phyloP scores from a whole-genome alignment of 2,888 invertebrate species.

The Rhogogaster chlorosoma region DNA sequence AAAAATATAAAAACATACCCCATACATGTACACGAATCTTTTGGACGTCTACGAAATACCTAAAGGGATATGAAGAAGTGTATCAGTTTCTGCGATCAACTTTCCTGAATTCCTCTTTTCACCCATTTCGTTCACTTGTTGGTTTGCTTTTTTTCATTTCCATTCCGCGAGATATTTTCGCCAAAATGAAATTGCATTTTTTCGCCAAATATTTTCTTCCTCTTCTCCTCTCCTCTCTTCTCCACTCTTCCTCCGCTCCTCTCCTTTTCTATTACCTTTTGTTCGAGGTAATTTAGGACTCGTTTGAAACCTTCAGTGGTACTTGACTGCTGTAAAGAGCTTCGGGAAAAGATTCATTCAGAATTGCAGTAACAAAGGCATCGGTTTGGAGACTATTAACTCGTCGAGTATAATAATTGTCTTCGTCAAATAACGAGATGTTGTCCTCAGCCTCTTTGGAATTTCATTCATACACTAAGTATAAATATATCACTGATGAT shows the following conservation, averaged over 20 bases:
- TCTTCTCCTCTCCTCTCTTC: background rate
- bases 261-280: background rate
- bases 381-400: background rate
- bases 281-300: constrained; percentile 15
- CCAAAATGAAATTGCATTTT: constrained; percentile 6
- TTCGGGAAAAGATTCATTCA: constrained; percentile 14
- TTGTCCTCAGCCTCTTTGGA: background rate
- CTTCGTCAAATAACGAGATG: constrained; percentile 23
- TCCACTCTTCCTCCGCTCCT: background rate
- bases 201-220: background rate
- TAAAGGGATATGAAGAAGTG: background rate
- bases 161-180: background rate
- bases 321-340: constrained; percentile 34
- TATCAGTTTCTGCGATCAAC: background rate
- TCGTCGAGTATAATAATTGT: constrained; percentile 11
- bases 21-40: background rate
- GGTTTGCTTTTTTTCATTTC: background rate
- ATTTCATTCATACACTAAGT: background rate
- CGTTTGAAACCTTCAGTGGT: constrained; percentile 25
- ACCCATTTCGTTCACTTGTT: background rate
- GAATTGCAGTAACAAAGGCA: constrained; percentile 20
- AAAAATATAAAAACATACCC: background rate
- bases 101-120: background rate
- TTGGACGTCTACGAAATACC: background rate
- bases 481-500: background rate